phyloP scores from a whole-genome alignment of 1,140 invertebrate species.

The Brachionus paranguensis region DNA sequence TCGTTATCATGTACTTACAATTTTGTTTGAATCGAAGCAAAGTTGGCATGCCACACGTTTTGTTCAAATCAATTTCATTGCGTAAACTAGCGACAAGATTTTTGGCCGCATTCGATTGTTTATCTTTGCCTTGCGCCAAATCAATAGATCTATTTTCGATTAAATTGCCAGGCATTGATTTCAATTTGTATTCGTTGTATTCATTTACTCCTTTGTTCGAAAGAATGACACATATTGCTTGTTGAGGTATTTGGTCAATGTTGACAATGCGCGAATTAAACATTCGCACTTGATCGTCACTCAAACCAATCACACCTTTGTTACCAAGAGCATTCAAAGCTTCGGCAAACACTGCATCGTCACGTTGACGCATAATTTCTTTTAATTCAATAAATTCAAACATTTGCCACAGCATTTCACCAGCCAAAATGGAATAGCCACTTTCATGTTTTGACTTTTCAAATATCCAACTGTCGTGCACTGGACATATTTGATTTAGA shows the following conservation, averaged over 20 bases:
- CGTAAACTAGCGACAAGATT: neutral
- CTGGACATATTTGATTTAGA: constrained; percentile 12
- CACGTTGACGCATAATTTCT: constrained; percentile 10
- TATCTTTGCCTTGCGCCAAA: neutral
- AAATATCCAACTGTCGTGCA: neutral
- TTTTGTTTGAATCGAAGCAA: neutral
- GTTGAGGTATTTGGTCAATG: neutral
- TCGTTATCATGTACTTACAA: neutral
- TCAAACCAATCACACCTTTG: neutral
- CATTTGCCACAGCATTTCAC: neutral
- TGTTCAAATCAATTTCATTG: neutral
- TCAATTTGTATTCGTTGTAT: neutral
- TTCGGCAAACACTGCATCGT: neutral
- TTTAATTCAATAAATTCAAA: neutral
- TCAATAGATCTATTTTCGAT: neutral
- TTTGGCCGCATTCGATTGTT: neutral
- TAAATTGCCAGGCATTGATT: neutral
- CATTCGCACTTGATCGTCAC: neutral
- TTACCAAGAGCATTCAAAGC: neutral
- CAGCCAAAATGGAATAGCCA: neutral
- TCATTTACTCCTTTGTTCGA: neutral
- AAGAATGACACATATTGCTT: neutral
- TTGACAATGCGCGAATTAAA: neutral
- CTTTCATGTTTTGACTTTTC: neutral
- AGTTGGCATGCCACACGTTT: neutral